A percentile compares a stretch with the other conserved stretches of the same genome.
These are phyloP conservation scores for Epicauta chinensis DNA, from an alignment of 1,140 invertebrate genomes.

Conservation along the genomic window DNA sequence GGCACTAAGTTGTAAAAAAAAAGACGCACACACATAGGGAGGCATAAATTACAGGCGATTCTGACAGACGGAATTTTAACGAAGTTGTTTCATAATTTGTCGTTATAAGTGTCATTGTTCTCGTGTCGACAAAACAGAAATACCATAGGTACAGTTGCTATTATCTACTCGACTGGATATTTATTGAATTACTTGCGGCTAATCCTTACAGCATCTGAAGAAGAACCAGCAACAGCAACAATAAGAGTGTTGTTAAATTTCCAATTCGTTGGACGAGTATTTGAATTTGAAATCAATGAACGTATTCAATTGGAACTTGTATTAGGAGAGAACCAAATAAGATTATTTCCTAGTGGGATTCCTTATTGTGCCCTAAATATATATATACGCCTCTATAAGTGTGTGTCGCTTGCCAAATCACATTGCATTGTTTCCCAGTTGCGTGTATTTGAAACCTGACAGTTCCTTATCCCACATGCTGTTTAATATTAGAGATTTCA, in stretches of 20 bases:
- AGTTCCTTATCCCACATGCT: background rate
- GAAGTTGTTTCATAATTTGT: conserved; percentile 35
- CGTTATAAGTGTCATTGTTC: conserved; percentile 33
- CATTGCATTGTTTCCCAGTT: conserved; percentile 2
- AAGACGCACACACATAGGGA: conserved; percentile 7
- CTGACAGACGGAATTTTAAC: conserved; percentile 32
- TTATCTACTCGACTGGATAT: conserved; percentile 22
- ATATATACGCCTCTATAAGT: background rate
- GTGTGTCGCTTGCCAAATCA: conserved; percentile 13
- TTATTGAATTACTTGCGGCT: conserved; percentile 21
- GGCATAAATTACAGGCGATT: conserved; percentile 29
- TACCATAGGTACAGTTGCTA: conserved; percentile 19
- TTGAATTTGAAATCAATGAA: background rate
- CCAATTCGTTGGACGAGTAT: too few species aligned
- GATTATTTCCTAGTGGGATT: background rate
- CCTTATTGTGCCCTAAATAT: conserved; percentile 6
- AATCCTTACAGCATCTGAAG: conserved; percentile 5
- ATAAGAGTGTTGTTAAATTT: too few species aligned
- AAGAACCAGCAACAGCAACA: too few species aligned
- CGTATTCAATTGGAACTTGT: conserved; percentile 5
- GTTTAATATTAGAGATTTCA: background rate
- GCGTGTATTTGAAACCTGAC: conserved; percentile 2
- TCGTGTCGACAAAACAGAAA: conserved; percentile 24
- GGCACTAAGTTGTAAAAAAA: conserved; percentile 27
- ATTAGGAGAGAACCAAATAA: background rate